Evolutionary conservation across 2,113 vertebrate genomes (phyloP).

Genomic region (Amphiprion percula): DNA sequence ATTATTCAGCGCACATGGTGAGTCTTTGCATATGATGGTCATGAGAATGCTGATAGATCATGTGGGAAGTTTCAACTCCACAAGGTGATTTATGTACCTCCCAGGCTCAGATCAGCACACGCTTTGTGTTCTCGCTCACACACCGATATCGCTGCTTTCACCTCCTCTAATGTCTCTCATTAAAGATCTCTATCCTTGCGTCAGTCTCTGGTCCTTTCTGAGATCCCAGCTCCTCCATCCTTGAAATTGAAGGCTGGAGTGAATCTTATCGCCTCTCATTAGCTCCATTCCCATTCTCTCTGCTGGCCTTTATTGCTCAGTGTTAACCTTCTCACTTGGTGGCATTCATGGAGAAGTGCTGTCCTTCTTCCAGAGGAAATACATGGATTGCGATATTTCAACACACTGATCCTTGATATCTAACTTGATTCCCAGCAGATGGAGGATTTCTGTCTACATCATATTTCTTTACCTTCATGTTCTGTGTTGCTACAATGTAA

Average conservation of each 20-base stretch:
- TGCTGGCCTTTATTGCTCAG: slow-evolving; percentile 72
- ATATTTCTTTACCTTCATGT: slow-evolving; percentile 47
- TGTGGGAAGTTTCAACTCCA: slow-evolving; percentile 25
- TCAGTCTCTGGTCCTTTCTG: slow-evolving; percentile 64
- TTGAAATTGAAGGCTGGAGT: slow-evolving; percentile 82
- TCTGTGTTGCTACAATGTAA: slow-evolving; percentile 24
- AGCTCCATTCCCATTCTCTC: slow-evolving; percentile 77
- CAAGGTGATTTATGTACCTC: slow-evolving; percentile 39
- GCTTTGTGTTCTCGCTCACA: slow-evolving; percentile 58
- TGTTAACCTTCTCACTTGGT: slow-evolving; percentile 80
- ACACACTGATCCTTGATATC: slow-evolving; percentile 70
- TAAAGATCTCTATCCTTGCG: slow-evolving; percentile 58
- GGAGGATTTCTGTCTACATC: slow-evolving; percentile 49
- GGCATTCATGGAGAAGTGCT: slow-evolving; percentile 57
- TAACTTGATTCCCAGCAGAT: slow-evolving; percentile 68
- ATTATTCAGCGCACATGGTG: slow-evolving; percentile 22
- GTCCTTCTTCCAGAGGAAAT: slow-evolving; percentile 67
- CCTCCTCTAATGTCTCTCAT: slow-evolving; percentile 76
- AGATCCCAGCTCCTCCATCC: slow-evolving; percentile 74
- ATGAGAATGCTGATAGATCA: slow-evolving; percentile 26
- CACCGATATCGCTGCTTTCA: slow-evolving; percentile 50
- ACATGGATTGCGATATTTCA: slow-evolving; percentile 67
- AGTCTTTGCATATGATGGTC: slow-evolving; percentile 4
- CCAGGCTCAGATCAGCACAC: slow-evolving; percentile 40
- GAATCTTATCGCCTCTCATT: slow-evolving; percentile 85